Evolutionary conservation across 2,113 vertebrate genomes (phyloP).

Genomic region (Dicerorhinus sumatrensis): DNA sequence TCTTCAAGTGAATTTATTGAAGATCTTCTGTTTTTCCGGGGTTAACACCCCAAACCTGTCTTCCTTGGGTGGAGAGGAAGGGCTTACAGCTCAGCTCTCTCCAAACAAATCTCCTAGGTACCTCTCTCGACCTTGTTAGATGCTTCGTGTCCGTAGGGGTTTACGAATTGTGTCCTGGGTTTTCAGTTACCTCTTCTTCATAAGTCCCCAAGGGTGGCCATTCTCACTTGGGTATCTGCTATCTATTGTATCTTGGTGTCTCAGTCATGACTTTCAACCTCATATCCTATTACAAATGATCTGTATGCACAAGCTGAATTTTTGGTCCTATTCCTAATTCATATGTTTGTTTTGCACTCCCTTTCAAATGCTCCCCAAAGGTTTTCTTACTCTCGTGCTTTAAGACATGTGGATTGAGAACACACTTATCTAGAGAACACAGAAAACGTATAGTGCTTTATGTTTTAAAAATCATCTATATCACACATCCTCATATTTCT

Average conservation of each 20-base stretch:
- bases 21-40: not conserved
- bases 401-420: not conserved
- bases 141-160: not conserved
- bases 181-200: not conserved
- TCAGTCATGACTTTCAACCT: not conserved
- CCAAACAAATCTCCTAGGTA: not conserved
- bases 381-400: not conserved
- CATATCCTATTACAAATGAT: not conserved
- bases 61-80: not conserved
- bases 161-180: not conserved
- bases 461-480: constrained; percentile 42
- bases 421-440: not conserved
- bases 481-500: not conserved
- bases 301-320: not conserved
- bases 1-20: not conserved
- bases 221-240: not conserved
- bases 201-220: not conserved
- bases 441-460: not conserved
- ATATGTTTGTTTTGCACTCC: not conserved
- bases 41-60: not conserved
- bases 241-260: not conserved
- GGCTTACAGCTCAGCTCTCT: not conserved
- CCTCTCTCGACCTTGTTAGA: not conserved
- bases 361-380: not conserved
- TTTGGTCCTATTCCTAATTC: not conserved